Percentiles rank a stretch among this genome's conserved stretches.
phyloP scores from a whole-genome alignment of 1,140 invertebrate species.

The Gryon sp. region DNA sequence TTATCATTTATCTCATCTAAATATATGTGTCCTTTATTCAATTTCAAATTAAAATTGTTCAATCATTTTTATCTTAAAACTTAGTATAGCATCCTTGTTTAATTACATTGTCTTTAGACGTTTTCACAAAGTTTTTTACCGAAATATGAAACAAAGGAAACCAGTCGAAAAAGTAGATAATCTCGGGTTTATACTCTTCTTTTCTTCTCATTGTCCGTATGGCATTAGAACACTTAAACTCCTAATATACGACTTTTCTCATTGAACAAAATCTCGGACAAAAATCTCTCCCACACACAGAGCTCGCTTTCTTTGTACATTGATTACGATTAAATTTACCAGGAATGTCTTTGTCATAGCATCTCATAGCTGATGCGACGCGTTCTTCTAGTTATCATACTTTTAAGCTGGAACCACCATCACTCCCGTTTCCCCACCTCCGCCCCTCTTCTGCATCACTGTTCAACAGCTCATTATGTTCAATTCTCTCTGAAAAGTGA shows the following conservation, averaged over 20 bases:
- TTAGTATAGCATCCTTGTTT: too few species aligned
- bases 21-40: too few species aligned
- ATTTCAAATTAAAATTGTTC: too few species aligned
- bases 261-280: slow-evolving; percentile 23
- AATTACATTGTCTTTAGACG: too few species aligned
- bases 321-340: slow-evolving; percentile 29
- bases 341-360: slow-evolving; percentile 27
- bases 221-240: too few species aligned
- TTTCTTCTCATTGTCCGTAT: too few species aligned
- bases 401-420: slow-evolving; percentile 33
- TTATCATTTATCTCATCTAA: too few species aligned
- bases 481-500: slow-evolving; percentile 25
- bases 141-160: too few species aligned
- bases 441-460: not conserved
- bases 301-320: slow-evolving; percentile 25
- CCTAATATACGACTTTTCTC: not conserved
- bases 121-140: too few species aligned
- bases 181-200: too few species aligned
- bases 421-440: not conserved
- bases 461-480: slow-evolving; percentile 31
- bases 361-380: not conserved
- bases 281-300: slow-evolving; percentile 21
- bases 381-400: slow-evolving; percentile 32
- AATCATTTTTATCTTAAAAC: too few species aligned
- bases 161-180: too few species aligned